Conservation (phyloP, 2,113 vertebrate species). For the Dipodomys ordii region DNA sequence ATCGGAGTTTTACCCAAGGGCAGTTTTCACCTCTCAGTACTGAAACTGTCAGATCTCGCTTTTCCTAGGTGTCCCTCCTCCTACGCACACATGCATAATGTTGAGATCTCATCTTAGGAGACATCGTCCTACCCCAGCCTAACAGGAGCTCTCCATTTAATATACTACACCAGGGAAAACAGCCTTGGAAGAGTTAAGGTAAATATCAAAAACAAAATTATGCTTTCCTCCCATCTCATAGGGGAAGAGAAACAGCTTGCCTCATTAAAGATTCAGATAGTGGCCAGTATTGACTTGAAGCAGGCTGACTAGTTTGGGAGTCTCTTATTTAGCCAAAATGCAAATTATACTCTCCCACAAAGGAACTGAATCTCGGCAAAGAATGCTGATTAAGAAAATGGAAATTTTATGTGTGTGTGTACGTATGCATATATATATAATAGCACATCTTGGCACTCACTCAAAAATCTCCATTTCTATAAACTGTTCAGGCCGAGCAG, state of each 20-base stretch:
- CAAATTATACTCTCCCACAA: constrained; percentile 53
- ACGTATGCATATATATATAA: not conserved
- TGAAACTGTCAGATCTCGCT: constrained; percentile 10
- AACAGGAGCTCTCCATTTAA: not conserved
- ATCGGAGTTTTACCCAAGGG: not conserved
- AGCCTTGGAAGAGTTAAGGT: not conserved
- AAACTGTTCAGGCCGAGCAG: not conserved
- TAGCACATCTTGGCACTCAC: not conserved
- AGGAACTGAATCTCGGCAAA: constrained; percentile 58
- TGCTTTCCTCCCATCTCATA: not conserved
- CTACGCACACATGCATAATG: not conserved
- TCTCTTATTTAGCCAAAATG: constrained; percentile 64
- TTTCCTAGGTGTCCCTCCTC: not conserved
- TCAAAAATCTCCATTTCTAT: not conserved
- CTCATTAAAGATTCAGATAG: constrained; percentile 68
- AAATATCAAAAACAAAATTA: constrained; percentile 50
- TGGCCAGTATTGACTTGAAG: constrained; percentile 34
- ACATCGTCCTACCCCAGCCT: not conserved
- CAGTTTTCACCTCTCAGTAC: constrained; percentile 18
- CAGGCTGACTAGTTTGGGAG: constrained; percentile 54
- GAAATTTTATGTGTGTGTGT: not conserved
- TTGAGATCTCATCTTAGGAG: not conserved
- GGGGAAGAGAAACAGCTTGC: constrained; percentile 64
- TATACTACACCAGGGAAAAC: not conserved
- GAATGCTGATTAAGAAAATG: constrained; percentile 40